Evolutionary conservation across 2,888 invertebrate genomes (phyloP).

Genomic region (Cheilosia grossa): DNA sequence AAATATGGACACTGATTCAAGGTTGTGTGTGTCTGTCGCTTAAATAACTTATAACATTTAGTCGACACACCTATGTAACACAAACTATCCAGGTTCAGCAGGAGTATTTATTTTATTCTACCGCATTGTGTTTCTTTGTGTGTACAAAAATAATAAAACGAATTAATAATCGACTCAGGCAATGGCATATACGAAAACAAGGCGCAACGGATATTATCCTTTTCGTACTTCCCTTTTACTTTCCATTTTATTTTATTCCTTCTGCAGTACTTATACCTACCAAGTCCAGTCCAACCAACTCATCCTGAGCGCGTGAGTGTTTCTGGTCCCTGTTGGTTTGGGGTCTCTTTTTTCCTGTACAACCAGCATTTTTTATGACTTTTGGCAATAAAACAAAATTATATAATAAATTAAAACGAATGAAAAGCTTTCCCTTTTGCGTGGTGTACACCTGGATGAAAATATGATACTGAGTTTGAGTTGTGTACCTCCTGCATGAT

Average conservation of each 20-base stretch:
- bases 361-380: conserved; percentile 47
- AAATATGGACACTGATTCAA: conserved; percentile 10
- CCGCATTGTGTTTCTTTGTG: conserved; percentile 41
- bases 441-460: conserved; percentile 36
- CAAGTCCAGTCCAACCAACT: conserved; percentile 3
- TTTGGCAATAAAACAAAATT: conserved; percentile 67
- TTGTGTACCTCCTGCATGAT: conserved; percentile 58
- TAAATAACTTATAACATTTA: conserved; percentile 31
- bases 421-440: conserved; percentile 39
- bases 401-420: conserved; percentile 66
- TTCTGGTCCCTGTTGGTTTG: conserved; percentile 4
- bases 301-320: conserved; percentile 50
- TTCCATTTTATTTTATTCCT: conserved; percentile 52
- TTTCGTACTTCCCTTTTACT: conserved; percentile 61
- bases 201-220: conserved; percentile 68
- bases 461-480: conserved; percentile 23
- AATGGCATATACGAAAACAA: conserved; percentile 23
- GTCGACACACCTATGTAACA: conserved; percentile 34
- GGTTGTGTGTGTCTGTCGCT: conserved; percentile 28
- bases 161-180: conserved; percentile 32
- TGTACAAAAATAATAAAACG: conserved; percentile 23
- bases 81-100: conserved; percentile 3
- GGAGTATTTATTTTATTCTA: conserved; percentile 42
- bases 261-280: conserved; percentile 45
- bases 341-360: conserved; percentile 8